Evolutionary conservation across 2,113 vertebrate genomes (phyloP), one percentile per base, ranked within the genome.

Genomic region (Xenopus borealis): DNA sequence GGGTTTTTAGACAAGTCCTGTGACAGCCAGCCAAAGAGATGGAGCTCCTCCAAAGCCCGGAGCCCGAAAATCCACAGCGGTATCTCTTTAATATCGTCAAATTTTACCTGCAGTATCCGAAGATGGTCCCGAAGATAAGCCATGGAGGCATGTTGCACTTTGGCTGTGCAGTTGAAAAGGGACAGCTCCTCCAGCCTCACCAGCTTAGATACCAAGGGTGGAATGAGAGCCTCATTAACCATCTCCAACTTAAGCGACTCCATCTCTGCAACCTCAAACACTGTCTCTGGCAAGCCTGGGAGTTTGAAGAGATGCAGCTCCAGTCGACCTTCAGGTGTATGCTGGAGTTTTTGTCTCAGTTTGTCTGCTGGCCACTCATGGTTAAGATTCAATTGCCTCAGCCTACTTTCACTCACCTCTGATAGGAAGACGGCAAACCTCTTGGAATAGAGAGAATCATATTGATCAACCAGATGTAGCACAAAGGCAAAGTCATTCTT

Each of bases 401-500:
- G 87, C 50, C 86, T 90, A 79, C 91, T 93, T 73, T 96, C 95
- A 0, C 95, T 97, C 76, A 94, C 93, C 80, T 97, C 95, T 0
- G 95, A 97, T 10, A 97, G 91, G 80, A 97, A 97, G 52, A 94
- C 89, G 0, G 94, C 94, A 8, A 97, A 95, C 58, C 93, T 90
- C 78, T 94, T 95, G 10, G 94, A 92, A 78, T 95, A 95, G 6
- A 96, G 92, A 0, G 91, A 86, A 69, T 96, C 95, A 0, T 96
- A 96, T 71, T 95, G 93, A 78, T 97, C 94, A 1, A 93, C 92
- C 53, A 97, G 92, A 80, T 97, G 93, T 33, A 97, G 80, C 58
- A 97, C 91, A 86, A 97, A 97, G 0, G 95, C 95, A 52, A 97
- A 96, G 79, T 96, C 95, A 0, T 97, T 96, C 69, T 92, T 94